phyloP scores from a whole-genome alignment of 2,113 vertebrate genomes.

The Megatriorchis doriae region DNA sequence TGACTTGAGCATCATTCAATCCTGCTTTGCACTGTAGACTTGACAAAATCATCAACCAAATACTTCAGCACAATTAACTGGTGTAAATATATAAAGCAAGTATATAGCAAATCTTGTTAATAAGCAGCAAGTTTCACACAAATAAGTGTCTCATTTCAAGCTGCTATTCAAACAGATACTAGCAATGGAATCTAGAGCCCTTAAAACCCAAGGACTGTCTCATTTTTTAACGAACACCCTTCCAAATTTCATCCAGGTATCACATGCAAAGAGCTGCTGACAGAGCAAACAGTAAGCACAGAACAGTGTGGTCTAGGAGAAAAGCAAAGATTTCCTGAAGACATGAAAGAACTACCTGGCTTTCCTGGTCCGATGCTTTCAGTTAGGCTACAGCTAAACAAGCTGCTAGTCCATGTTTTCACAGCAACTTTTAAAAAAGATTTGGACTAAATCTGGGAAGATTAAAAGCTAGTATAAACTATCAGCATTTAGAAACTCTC shows the following conservation, averaged over 20 bases:
- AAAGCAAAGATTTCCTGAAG: neutral
- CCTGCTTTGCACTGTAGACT: neutral
- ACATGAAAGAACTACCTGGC: neutral
- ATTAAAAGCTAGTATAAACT: neutral
- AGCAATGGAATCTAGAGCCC: neutral
- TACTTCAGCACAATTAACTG: neutral
- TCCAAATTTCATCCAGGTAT: neutral
- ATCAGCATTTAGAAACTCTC: neutral
- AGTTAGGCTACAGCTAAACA: neutral
- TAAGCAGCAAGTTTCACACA: neutral
- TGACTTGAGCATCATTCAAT: neutral
- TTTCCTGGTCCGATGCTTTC: neutral
- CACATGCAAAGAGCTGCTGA: neutral
- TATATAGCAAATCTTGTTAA: neutral
- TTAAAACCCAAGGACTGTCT: neutral
- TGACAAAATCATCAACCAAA: neutral
- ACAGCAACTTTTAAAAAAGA: neutral
- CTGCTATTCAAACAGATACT: neutral
- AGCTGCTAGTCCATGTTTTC: neutral
- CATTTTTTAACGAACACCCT: neutral
- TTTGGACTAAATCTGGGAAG: neutral
- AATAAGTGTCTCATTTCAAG: neutral
- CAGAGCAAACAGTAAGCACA: neutral
- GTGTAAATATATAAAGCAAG: neutral
- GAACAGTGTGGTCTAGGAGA: neutral